Evolutionary conservation across 2,888 invertebrate species (phyloP), one percentile per base, ranked within the genome.

Genomic region (Orgyia antiqua): DNA sequence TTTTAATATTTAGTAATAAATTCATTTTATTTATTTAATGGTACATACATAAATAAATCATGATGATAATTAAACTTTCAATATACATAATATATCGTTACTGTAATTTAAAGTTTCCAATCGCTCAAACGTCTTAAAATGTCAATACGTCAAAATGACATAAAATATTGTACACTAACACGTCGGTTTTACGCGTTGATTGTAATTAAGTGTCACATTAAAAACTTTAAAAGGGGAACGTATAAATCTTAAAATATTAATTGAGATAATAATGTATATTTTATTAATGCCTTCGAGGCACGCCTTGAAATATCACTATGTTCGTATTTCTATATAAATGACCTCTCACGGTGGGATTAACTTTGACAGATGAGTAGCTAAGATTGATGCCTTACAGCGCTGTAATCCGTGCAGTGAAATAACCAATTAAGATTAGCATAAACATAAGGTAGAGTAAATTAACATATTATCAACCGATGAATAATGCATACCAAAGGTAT

Each of bases 361-460:
- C 45, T 58, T 56, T 68, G 76, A 76, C 72, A 69, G 72, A 75
- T 67, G 69, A 59, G 58, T 61, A 41, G 52, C 40, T 43, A 61
- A 68, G 74, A 75, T 72, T 68, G 74, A 74, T 68, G 66, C 51
- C 48, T 43, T 39, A 48, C 52, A 50, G 48, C 51, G 44, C 51
- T 52, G 59, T 72, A 74, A 77, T 72, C 76, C 65, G 63, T 65
- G 67, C 70, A 61, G 60, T 64, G 69, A 82, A 80, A 80, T 80
- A 82, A 82, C 74, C 82, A 82, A 83, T 83, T 80, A 83, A 59
- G 66, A 82, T 84, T 83, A 80, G 61, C 80, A 83, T 83, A 83
- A 82, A 77, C 79, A 79, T 78, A 77, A 82, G 74, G 77, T 73
- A 63, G 52, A 63, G 66, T 68, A 56, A 71, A 80, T 82, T 80